Evolutionary conservation across 2,888 invertebrate genomes (phyloP).

Genomic region (Pseudococcus longispinus): DNA sequence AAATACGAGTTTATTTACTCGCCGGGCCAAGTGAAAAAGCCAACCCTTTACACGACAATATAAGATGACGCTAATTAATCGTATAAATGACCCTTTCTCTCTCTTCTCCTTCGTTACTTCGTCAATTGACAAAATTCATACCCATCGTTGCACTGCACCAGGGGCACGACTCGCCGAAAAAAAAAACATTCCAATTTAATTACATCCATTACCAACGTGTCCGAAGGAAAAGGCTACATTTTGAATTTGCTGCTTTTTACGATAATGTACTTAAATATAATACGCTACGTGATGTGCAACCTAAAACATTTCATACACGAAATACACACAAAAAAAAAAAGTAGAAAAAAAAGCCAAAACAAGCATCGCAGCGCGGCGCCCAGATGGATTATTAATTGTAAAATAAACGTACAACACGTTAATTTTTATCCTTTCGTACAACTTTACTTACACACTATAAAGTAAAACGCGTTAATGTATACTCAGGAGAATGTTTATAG

Average conservation of each 20-base stretch:
- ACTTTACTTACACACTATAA: not conserved
- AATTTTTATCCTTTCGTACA: constrained; percentile 1
- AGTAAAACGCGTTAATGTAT: constrained; percentile 17
- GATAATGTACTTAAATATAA: constrained; percentile 9
- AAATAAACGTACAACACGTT: constrained; percentile 12
- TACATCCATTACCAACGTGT: not conserved
- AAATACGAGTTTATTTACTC: not conserved
- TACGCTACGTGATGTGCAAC: constrained; percentile 12
- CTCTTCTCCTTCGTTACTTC: not conserved
- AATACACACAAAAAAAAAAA: too few relatives aligned
- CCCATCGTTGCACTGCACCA: not conserved
- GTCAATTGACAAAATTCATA: not conserved
- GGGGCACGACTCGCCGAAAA: not conserved
- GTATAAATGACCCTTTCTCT: not conserved
- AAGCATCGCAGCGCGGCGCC: not conserved
- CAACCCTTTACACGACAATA: not conserved
- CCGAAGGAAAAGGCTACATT: not conserved
- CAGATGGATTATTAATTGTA: constrained; percentile 26
- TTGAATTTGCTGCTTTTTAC: not conserved
- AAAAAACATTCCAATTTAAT: not conserved
- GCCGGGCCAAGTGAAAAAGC: not conserved
- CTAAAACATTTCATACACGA: not conserved
- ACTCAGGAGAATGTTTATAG: constrained; percentile 7
- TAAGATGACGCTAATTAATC: constrained; percentile 13
- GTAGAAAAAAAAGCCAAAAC: not conserved